phyloP scores from a whole-genome alignment of 1,140 invertebrate species.

The Nomia melanderi region DNA sequence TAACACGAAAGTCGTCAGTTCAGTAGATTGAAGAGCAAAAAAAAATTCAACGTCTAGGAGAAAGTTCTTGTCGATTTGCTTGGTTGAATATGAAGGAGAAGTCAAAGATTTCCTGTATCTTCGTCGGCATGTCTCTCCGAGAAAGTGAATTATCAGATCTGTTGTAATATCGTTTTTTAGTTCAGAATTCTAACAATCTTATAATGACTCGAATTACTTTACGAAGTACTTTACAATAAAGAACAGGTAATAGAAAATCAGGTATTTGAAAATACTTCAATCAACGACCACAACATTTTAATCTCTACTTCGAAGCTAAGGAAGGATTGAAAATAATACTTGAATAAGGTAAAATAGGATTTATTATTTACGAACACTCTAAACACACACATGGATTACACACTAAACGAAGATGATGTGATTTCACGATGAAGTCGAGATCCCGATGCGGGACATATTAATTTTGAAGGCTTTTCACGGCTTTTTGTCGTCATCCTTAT shows the following conservation, averaged over 20 bases:
- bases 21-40: slow-evolving; percentile 18
- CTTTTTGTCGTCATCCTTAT: slow-evolving; percentile 85
- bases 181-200: too few relatives aligned
- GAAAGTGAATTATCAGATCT: background rate
- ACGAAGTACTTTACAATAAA: background rate
- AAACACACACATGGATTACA: slow-evolving; percentile 58
- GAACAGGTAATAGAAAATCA: too few relatives aligned
- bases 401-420: slow-evolving; percentile 42
- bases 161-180: background rate
- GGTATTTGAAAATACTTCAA: too few relatives aligned
- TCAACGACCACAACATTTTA: background rate
- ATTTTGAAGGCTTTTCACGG: slow-evolving; percentile 58
- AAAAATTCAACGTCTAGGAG: slow-evolving; percentile 9
- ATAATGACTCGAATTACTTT: background rate
- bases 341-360: slow-evolving; percentile 53
- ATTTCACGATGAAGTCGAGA: slow-evolving; percentile 48
- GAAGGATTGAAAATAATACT: background rate
- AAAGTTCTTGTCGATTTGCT: slow-evolving; percentile 28
- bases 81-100: slow-evolving; percentile 11
- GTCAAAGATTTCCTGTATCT: slow-evolving; percentile 5
- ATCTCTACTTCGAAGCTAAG: background rate
- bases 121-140: background rate
- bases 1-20: slow-evolving; percentile 26
- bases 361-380: slow-evolving; percentile 57
- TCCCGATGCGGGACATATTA: slow-evolving; percentile 80